Evolutionary conservation across 2,888 invertebrate species (phyloP).

Genomic region (Candidula unifasciata): DNA sequence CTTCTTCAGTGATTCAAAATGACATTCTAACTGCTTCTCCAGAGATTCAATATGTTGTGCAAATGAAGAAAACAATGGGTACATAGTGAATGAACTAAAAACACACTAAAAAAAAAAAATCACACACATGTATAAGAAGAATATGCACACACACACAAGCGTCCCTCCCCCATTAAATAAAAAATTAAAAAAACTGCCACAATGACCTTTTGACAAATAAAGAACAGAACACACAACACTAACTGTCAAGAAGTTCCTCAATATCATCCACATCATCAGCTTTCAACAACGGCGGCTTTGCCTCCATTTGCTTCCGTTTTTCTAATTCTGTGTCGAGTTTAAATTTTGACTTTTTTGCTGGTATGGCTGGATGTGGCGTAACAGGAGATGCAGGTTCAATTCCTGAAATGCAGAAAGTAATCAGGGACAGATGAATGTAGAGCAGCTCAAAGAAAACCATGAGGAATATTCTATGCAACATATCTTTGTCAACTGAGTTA

Average conservation of each 20-base stretch:
- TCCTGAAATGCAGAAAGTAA: slow-evolving; percentile 4
- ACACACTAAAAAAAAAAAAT: background rate
- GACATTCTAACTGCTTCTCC: no score
- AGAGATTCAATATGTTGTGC: no score
- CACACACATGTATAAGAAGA: background rate
- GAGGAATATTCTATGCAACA: no score
- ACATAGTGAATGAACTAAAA: background rate
- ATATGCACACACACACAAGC: no score
- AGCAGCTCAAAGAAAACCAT: no score
- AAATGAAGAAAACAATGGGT: no score
- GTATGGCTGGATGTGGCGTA: slow-evolving; percentile 47
- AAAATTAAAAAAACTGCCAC: background rate
- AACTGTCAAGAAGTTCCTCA: slow-evolving; percentile 65
- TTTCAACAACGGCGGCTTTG: background rate
- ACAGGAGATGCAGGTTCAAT: slow-evolving; percentile 39
- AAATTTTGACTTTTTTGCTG: slow-evolving; percentile 66
- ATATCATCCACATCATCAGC: slow-evolving; percentile 52
- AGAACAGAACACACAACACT: slow-evolving; percentile 5
- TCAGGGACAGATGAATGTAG: no score
- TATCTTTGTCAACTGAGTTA: no score
- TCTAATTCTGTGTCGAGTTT: slow-evolving; percentile 21
- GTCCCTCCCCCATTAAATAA: no score
- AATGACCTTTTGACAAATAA: background rate
- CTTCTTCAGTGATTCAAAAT: no score
- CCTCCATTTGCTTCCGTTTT: background rate